phyloP scores from a whole-genome alignment of 2,113 vertebrate genomes.

The Rhineura floridana region DNA sequence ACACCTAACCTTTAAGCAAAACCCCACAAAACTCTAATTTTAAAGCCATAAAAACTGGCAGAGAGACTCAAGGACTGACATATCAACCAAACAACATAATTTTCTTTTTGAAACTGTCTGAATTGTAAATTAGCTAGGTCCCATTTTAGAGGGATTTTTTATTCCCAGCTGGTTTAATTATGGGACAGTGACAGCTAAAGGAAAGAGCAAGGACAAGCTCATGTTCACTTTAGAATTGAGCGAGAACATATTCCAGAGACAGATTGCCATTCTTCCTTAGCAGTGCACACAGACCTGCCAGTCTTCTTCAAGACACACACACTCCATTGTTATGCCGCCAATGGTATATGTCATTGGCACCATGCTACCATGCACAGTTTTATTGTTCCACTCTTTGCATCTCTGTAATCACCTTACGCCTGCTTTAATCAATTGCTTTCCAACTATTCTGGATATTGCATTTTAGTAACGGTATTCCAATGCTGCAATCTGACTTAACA shows the following conservation, averaged over 20 bases:
- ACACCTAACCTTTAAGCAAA: background rate
- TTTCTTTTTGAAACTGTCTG: conserved; percentile 1
- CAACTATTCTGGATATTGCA: background rate
- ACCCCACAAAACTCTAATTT: background rate
- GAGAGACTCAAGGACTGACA: background rate
- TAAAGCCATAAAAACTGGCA: conserved; percentile 1
- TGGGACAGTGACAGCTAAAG: conserved; percentile 2
- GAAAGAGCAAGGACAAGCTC: conserved; percentile 16
- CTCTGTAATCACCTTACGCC: background rate
- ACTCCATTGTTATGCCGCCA: background rate
- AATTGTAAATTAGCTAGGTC: background rate
- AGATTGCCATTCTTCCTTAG: background rate
- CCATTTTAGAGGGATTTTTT: background rate
- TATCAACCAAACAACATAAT: background rate
- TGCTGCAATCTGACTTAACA: background rate
- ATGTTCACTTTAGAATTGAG: background rate
- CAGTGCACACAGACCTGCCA: background rate
- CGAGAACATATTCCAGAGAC: background rate
- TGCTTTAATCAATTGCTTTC: conserved; percentile 8
- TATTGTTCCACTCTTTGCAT: background rate
- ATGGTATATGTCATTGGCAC: background rate
- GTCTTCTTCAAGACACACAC: background rate
- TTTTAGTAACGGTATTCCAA: background rate
- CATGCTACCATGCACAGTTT: background rate
- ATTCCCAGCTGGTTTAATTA: conserved; percentile 18